Evolutionary conservation across 2,113 vertebrate genomes (phyloP), one percentile per base, ranked within the genome.

Genomic region (Hyla sarda): DNA sequence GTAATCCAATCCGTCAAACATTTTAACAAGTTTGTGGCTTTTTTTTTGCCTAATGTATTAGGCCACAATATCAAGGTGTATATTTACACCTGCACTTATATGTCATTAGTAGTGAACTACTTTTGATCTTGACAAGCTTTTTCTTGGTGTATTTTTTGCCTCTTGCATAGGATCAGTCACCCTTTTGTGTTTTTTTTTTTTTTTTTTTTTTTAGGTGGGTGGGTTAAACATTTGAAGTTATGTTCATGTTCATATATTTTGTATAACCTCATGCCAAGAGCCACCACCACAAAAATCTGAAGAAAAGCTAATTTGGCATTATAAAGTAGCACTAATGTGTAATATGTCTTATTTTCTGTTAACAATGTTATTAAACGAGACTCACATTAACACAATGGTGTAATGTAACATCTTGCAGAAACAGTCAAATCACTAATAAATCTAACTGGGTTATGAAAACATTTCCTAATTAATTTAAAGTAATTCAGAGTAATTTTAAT

Each of bases 381-480:
- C 16, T 32, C 48, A 11, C 25, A 77, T 77, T 32, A 52, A 19
- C 45, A 32, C 8, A 30, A 30, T 41, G 11, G 45, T 76, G 47
- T 28, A 76, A 75, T 14, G 34, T n/a, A 45, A 25, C 47, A 50
- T 50, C 47, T 52, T 50, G n/a, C n/a, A 75, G 11, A 73, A 41
- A 28, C 47, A 74, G 5, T 72, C 37, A 21, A 32, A 54, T 19
- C 17, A 77, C 32, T 54, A 77, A 77, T 52, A 77, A 28, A 76
- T 28, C 4, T 52, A 11, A 76, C 47, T 48, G 17, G 74, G 74
- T 52, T 54, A 32, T 48, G 30, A 30, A 77, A 77, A 77, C 74
- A 77, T 77, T 30, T 77, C 28, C 74, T 30, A 32, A 52, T 77
- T 77, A 52, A 73, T 84, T 45, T 48, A 23, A 75, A 62, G 37